phyloP scores from a whole-genome alignment of 2,113 vertebrate genomes.

The Saimiri boliviensis region DNA sequence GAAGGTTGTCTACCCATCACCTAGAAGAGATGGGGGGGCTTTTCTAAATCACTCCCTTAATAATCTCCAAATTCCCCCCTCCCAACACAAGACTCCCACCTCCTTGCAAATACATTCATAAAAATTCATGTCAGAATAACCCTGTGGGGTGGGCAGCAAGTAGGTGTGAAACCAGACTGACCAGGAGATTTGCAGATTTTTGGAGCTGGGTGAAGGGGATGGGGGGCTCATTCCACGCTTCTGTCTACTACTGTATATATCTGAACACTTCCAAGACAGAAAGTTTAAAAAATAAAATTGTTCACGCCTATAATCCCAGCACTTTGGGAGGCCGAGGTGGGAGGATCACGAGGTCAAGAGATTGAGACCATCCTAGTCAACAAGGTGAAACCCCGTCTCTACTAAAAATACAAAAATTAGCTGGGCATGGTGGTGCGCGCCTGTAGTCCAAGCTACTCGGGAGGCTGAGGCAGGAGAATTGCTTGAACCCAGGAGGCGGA shows the following conservation, averaged over 20 bases:
- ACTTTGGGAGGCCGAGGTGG: too few species aligned
- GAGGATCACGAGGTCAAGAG: too few species aligned
- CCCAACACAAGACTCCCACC: not conserved
- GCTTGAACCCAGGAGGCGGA: too few species aligned
- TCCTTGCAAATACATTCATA: not conserved
- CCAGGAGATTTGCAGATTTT: accelerated
- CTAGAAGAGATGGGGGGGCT: not conserved
- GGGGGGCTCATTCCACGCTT: not conserved
- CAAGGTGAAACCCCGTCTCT: too few species aligned
- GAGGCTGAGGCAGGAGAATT: too few species aligned
- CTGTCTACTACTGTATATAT: not conserved
- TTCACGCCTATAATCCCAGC: too few species aligned
- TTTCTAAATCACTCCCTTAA: not conserved
- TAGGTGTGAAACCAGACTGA: accelerated
- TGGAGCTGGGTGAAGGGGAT: not conserved
- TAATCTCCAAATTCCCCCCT: not conserved
- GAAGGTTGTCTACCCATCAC: not conserved
- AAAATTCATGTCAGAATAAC: not conserved
- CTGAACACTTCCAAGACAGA: not conserved
- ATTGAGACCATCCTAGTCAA: too few species aligned
- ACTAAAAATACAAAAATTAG: too few species aligned
- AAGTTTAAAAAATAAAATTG: not conserved
- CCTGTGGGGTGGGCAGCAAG: not conserved
- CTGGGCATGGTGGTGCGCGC: too few species aligned
- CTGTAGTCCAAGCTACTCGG: too few species aligned